Conservation (phyloP, 2,888 invertebrate species). For the Cylloceria caligata region DNA sequence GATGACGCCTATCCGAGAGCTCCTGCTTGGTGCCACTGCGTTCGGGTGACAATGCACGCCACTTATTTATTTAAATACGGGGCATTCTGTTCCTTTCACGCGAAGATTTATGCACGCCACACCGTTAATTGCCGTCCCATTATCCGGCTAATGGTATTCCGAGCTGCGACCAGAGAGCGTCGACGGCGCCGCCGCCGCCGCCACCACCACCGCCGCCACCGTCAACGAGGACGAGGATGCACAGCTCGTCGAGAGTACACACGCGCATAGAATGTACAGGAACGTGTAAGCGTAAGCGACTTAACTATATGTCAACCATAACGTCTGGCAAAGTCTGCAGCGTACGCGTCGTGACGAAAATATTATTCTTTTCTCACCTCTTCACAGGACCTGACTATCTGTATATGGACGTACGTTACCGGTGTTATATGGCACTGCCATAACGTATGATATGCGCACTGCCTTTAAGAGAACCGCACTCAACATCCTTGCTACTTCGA, state of each 20-base stretch:
- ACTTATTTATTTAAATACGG: slow-evolving; percentile 84
- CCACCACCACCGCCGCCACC: slow-evolving; percentile 29
- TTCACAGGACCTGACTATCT: background rate
- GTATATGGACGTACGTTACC: background rate
- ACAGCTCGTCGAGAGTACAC: slow-evolving; percentile 15
- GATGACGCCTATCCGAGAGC: slow-evolving; percentile 53
- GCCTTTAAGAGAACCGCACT: slow-evolving; percentile 31
- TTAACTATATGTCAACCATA: slow-evolving; percentile 38
- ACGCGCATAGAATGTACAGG: background rate
- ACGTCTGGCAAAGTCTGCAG: slow-evolving; percentile 56
- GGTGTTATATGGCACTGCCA: slow-evolving; percentile 18
- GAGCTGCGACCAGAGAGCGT: slow-evolving; percentile 74
- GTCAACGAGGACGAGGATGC: slow-evolving; percentile 61
- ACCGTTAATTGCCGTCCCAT: slow-evolving; percentile 84
- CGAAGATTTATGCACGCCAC: slow-evolving; percentile 83
- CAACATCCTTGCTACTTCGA: slow-evolving; percentile 25
- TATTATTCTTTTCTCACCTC: slow-evolving; percentile 46
- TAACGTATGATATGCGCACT: slow-evolving; percentile 5
- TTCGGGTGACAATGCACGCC: slow-evolving; percentile 80
- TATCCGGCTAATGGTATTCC: slow-evolving; percentile 84
- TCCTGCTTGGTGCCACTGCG: slow-evolving; percentile 36
- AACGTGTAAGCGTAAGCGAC: background rate
- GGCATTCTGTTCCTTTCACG: slow-evolving; percentile 84
- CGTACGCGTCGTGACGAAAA: slow-evolving; percentile 59
- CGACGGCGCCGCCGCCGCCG: slow-evolving; percentile 68